Evolutionary conservation across 1,140 invertebrate species (phyloP).

Genomic region (Mactra quadrangularis): DNA sequence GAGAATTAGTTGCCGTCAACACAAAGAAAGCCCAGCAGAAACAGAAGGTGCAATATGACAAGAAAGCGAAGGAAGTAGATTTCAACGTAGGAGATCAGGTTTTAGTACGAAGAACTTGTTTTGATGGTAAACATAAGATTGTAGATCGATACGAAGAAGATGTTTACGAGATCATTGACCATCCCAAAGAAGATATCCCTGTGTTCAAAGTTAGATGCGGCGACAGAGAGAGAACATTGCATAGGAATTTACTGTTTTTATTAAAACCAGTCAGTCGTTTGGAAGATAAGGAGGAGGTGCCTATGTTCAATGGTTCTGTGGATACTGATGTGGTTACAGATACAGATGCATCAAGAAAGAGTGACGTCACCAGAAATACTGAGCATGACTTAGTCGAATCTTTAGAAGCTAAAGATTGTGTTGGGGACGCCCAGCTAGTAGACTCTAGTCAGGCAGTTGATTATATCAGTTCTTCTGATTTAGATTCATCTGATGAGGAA

Average conservation of each 20-base stretch:
- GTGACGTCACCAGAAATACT: too few relatives aligned
- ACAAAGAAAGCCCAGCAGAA: slow-evolving; percentile 26
- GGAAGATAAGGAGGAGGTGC: too few relatives aligned
- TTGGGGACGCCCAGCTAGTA: too few relatives aligned
- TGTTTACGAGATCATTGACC: slow-evolving; percentile 8
- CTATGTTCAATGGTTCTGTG: too few relatives aligned
- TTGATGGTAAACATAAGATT: slow-evolving; percentile 47
- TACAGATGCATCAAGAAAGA: too few relatives aligned
- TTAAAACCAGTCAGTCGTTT: too few relatives aligned
- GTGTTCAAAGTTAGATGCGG: slow-evolving; percentile 1
- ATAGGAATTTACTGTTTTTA: slow-evolving; percentile 5
- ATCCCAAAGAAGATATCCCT: background rate
- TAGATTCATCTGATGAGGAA: too few relatives aligned
- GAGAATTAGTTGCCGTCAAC: background rate
- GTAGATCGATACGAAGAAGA: slow-evolving; percentile 42
- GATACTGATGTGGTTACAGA: too few relatives aligned
- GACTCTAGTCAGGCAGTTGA: too few relatives aligned
- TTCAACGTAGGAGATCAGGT: slow-evolving; percentile 28
- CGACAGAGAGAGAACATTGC: slow-evolving; percentile 4
- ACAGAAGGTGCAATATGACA: slow-evolving; percentile 37
- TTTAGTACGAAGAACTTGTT: slow-evolving; percentile 9
- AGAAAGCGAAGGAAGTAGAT: slow-evolving; percentile 30
- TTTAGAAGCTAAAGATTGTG: too few relatives aligned
- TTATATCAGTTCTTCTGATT: too few relatives aligned
- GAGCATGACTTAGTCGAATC: too few relatives aligned